These are phyloP conservation scores for Melieria crassipennis DNA, from an alignment of 2,888 invertebrate genomes.

Conservation along the genomic window DNA sequence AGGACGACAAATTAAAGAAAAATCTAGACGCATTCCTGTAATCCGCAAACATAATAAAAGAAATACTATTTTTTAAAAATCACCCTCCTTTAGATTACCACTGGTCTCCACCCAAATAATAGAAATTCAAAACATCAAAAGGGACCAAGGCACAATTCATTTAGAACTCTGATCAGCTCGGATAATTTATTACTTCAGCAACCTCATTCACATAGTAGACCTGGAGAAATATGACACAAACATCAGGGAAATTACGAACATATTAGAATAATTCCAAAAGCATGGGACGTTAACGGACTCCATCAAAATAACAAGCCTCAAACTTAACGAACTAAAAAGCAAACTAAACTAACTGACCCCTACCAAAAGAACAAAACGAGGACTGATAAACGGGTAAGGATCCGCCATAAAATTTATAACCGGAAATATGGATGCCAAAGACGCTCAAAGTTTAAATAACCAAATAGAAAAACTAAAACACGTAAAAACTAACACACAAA, in stretches of 20 bases:
- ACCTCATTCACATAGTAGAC: background rate
- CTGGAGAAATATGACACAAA: background rate
- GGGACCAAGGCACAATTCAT: no score
- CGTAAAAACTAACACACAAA: no score
- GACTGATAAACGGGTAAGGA: slow-evolving; percentile 34
- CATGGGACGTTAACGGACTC: background rate
- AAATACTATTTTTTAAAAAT: no score
- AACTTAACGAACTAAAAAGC: slow-evolving; percentile 27
- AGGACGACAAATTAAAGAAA: no score
- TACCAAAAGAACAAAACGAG: slow-evolving; percentile 26
- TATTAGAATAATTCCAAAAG: background rate
- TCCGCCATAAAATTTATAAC: slow-evolving; percentile 37
- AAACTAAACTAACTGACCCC: slow-evolving; percentile 20
- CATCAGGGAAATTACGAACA: background rate
- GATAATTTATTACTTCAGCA: background rate
- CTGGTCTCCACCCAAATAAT: no score
- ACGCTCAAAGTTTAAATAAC: background rate
- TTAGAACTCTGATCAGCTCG: no score
- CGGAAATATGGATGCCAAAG: slow-evolving; percentile 38
- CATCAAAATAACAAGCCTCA: slow-evolving; percentile 25
- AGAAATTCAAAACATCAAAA: background rate
- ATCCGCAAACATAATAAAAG: no score
- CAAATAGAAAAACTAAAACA: no score
- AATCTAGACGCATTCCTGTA: no score
- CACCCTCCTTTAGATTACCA: no score